Evolutionary conservation across 2,113 vertebrate genomes (phyloP).

Genomic region (Verasper variegatus): DNA sequence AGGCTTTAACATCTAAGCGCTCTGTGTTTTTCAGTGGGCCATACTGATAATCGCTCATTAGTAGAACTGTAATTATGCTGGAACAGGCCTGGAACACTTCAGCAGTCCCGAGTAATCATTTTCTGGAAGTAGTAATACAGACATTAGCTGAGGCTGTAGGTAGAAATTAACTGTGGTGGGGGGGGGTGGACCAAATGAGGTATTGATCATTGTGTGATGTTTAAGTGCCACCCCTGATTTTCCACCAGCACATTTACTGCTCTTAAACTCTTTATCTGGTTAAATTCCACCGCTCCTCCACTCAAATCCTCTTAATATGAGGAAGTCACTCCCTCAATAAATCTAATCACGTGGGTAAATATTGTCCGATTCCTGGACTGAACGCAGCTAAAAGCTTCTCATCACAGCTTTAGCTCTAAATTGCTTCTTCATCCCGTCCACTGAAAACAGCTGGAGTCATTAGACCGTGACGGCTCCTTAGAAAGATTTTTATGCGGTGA

Average conservation of each 20-base stretch:
- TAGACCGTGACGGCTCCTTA: conserved; percentile 26
- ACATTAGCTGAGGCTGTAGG: conserved; percentile 16
- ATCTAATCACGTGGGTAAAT: conserved; percentile 44
- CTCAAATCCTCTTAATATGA: conserved; percentile 44
- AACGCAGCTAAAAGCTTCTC: conserved; percentile 27
- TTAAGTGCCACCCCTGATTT: conserved; percentile 40
- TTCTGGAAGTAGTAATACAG: conserved; percentile 45
- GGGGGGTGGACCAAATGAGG: conserved; percentile 15
- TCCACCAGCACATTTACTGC: conserved; percentile 24
- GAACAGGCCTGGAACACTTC: conserved; percentile 48
- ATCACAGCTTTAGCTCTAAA: background rate
- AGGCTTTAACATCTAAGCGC: conserved; percentile 61
- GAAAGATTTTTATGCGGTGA: conserved; percentile 14
- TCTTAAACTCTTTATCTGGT: conserved; percentile 39
- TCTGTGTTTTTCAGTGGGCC: conserved; percentile 54
- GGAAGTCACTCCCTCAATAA: conserved; percentile 27
- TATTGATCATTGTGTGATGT: conserved; percentile 51
- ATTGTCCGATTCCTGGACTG: conserved; percentile 29
- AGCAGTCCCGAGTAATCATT: conserved; percentile 46
- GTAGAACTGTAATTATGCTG: conserved; percentile 52
- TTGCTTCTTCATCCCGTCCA: conserved; percentile 6
- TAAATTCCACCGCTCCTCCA: conserved; percentile 27
- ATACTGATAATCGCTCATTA: conserved; percentile 67
- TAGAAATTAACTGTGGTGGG: conserved; percentile 20
- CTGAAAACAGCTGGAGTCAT: conserved; percentile 5